Base-by-base conservation (phyloP, 2,797 vertebrate genomes). In the Diplodus puntazzo region DNA sequence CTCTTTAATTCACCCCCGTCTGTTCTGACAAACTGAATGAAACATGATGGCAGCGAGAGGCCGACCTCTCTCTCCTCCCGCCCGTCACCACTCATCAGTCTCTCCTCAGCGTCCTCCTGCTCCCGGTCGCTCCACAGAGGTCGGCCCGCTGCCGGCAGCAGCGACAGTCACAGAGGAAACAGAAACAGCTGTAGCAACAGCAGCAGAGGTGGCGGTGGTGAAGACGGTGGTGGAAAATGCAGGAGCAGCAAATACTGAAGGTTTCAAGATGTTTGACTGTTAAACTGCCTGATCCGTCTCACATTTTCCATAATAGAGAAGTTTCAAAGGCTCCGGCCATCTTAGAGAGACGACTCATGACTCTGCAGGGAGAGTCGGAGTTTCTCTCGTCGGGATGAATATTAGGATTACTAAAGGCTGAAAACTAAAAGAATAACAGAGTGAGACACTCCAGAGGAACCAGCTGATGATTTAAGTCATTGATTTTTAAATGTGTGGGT, bases 21-120 rank as follows among this genome's bases (percentile, higher is more conserved):
- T 74, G 58, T 79, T 67, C 65, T 74, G 72, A 83, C 75, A 68
- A 71, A 83, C 53, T 72, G 78, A 76, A 73, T 59, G 71, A 81
- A 81, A 69, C 72, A 62, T 48, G 84, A 78, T 14, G 69, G 49
- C 72, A 66, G 68, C 10, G 14, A 61, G 68, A 68, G 48, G 71
- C 39, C 3, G 52, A 42, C 60, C 80, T 66, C 59, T 68, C 64
- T 70, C 64, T 68, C 67, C 64, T 21, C 72, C 75, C 0, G 43
- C 39, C 81, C n/a, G 81, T 76, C 85, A 69, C 20, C 62, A 12
- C 58, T 69, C 62, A 77, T 80, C 75, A 68, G 69, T 34, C 27
- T 83, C 75, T 60, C 39, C 18, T 43, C 46, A 20, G 39, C 4
- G 39, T 57, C 42, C 54, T 75, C 64, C 43, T 21, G 68, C 84